Evolutionary conservation across 30 jellyfish, hydroid and myxozoan genomes (phyloP), one percentile per base, ranked within the genome.

Genomic region (Aurelia coerulea): DNA sequence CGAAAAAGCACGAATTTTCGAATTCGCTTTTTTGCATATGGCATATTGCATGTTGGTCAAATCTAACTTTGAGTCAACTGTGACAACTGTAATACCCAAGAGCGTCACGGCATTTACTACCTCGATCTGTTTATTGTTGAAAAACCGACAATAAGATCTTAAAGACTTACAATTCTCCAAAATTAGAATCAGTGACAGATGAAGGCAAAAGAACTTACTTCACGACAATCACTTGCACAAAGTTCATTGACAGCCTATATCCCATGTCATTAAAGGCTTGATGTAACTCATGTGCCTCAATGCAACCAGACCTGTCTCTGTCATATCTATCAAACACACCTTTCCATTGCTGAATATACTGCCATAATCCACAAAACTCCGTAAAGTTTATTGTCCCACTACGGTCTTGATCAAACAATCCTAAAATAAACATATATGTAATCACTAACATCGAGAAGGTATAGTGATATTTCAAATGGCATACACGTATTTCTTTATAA

Each of bases 201-300:
- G 13, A 76, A 15, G 15, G 16, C 46, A 51, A 49, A 29, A 58
- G 12, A 50, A 77, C 90, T 0, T 88, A 88, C 96, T 79, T 88
- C 66, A 79, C 72, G n/a, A 88, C 58, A n/a, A 88, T 74, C 56
- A 88, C 78, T 32, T 78, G 91, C 15, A 88, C 88, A 73, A 88
- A 88, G 52, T 70, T 62, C 32, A 52, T 23, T 5, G 96, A 88
- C 1, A 88, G 67, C 62, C 96, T 60, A 65, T 74, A 88, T 4
- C 96, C 96, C 96, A 88, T 88, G 66, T 88, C 92, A 4, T 73
- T 10, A 54, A 88, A 79, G 17, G 91, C 96, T 50, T 68, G 85
- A 64, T 59, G 65, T 14, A 88, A 76, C 54, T 88, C 96, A 17
- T 62, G 59, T 34, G 85, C 88, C 49, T 88, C 96, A 23, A 88